Evolutionary conservation across 1,140 invertebrate species (phyloP).

Genomic region (Orius laevigatus): DNA sequence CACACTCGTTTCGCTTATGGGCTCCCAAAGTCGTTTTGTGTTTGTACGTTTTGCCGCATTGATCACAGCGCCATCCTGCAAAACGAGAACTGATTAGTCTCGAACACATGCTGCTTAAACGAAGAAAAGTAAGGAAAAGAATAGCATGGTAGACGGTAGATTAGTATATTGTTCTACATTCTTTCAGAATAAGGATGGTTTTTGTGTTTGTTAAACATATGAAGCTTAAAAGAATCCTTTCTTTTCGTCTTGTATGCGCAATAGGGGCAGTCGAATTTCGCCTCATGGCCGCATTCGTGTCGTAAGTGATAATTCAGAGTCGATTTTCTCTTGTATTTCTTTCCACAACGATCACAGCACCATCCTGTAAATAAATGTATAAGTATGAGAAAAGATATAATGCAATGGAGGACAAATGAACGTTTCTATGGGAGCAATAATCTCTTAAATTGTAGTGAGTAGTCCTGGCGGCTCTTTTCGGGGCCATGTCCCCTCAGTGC

Average conservation of each 20-base stretch:
- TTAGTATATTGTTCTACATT: no score
- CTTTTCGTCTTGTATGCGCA: conserved; percentile 40
- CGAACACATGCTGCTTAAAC: no score
- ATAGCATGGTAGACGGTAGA: no score
- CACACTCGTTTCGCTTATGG: conserved; percentile 31
- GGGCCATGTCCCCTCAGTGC: no score
- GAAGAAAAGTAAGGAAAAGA: no score
- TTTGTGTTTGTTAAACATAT: conserved; percentile 12
- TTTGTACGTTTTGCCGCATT: conserved; percentile 27
- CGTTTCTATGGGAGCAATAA: no score
- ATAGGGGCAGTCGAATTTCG: conserved; percentile 33
- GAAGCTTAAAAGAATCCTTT: conserved; percentile 39
- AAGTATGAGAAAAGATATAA: neutral
- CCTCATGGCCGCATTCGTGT: conserved; percentile 39
- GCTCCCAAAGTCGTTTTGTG: conserved; percentile 24
- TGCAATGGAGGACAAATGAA: no score
- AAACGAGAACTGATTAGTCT: neutral
- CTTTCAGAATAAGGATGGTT: conserved; percentile 23
- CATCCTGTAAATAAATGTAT: conserved; percentile 3
- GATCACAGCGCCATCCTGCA: conserved; percentile 16
- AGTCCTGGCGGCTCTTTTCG: no score
- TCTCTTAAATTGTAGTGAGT: no score
- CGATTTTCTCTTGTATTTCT: conserved; percentile 43
- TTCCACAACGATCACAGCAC: conserved; percentile 41
- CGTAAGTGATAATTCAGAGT: conserved; percentile 27